phyloP scores from a whole-genome alignment of 2,113 vertebrate genomes.

The pig (Sus scrofa) region DNA sequence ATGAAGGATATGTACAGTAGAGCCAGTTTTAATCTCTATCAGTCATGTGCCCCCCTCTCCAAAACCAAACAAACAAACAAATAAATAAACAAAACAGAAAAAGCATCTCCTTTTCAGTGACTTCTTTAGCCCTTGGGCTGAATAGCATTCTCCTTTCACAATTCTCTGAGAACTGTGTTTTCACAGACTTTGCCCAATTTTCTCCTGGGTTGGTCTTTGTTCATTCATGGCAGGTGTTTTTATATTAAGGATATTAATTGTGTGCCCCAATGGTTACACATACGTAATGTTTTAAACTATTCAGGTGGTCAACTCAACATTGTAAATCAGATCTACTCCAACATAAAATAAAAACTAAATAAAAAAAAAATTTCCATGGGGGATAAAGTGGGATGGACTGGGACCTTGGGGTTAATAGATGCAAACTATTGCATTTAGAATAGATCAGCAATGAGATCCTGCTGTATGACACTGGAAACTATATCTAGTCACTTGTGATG shows the following conservation, averaged over 20 bases:
- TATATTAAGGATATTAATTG: neutral
- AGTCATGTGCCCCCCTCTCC: neutral
- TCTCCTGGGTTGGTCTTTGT: neutral
- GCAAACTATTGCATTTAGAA: no score
- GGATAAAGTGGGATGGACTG: no score
- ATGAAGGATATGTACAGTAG: neutral
- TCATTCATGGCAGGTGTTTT: neutral
- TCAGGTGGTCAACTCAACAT: neutral
- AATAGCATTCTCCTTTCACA: rapidly evolving
- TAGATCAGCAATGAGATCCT: no score
- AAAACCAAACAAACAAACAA: neutral
- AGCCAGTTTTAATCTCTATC: neutral
- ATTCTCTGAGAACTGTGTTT: neutral
- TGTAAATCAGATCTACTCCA: no score
- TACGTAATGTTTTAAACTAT: neutral
- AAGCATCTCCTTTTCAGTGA: no score
- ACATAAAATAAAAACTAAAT: no score
- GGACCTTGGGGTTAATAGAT: no score
- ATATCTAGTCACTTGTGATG: no score
- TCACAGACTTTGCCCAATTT: neutral
- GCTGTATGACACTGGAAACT: no score
- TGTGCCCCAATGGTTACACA: neutral
- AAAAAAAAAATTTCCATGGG: no score
- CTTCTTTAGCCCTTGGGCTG: neutral
- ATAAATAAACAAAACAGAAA: no score